Evolutionary conservation across 2,888 invertebrate genomes (phyloP).

Genomic region (Panorpa germanica): DNA sequence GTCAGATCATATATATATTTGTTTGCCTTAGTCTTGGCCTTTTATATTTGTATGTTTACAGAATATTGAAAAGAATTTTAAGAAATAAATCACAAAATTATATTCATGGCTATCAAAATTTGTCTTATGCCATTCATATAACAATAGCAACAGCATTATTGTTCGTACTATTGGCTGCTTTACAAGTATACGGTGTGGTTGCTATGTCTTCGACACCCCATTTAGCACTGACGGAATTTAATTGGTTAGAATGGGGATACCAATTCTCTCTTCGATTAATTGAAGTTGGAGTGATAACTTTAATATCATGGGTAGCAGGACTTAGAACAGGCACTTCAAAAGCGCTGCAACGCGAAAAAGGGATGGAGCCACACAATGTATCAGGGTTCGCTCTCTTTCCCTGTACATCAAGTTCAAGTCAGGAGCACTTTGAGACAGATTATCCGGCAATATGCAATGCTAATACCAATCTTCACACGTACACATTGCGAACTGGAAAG

Average conservation of each 20-base stretch:
- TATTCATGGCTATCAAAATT: constrained; percentile 58
- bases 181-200: constrained; percentile 69
- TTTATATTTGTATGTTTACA: constrained; percentile 70
- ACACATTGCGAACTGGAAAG: constrained; percentile 58
- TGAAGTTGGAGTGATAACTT: constrained; percentile 72
- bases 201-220: constrained; percentile 31
- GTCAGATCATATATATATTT: constrained; percentile 71
- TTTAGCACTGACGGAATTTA: constrained; percentile 17
- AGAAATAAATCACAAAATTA: constrained; percentile 62
- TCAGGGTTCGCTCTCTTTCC: constrained; percentile 65
- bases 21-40: constrained; percentile 68
- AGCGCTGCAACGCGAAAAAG: constrained; percentile 52
- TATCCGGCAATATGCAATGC: constrained; percentile 76
- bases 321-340: constrained; percentile 34
- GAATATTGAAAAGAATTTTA: constrained; percentile 51
- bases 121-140: constrained; percentile 76
- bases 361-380: constrained; percentile 36
- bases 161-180: constrained; percentile 62
- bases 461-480: constrained; percentile 69
- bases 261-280: constrained; percentile 69
- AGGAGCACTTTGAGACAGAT: constrained; percentile 64
- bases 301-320: constrained; percentile 75
- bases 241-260: constrained; percentile 84
- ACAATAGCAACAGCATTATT: constrained; percentile 73
- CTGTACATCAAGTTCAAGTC: constrained; percentile 66